Evolutionary conservation across 2,888 invertebrate genomes (phyloP).

Genomic region (Zootermopsis nevadensis): DNA sequence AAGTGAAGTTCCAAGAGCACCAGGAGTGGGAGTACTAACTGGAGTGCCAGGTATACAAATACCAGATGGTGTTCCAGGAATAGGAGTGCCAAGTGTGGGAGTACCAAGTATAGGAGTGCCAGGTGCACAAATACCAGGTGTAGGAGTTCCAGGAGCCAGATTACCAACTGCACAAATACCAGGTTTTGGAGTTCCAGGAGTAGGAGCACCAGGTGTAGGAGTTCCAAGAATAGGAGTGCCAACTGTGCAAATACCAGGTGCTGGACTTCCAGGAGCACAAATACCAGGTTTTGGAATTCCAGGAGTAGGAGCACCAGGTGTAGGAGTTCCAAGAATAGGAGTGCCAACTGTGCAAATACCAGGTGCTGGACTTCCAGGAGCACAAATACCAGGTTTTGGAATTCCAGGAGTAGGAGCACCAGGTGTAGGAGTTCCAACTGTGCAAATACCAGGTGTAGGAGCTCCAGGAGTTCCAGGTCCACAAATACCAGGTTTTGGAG

Average conservation of each 20-base stretch:
- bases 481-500: constrained; percentile 34
- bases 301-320: not conserved
- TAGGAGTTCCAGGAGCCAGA: constrained; percentile 45
- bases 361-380: not conserved
- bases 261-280: constrained; percentile 49
- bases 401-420: not conserved
- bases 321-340: constrained; percentile 33
- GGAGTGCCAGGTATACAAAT: constrained; percentile 45
- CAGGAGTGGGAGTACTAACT: constrained; percentile 33
- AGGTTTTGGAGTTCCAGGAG: constrained; percentile 39
- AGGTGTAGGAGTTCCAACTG: not conserved
- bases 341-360: constrained; percentile 48
- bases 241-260: constrained; percentile 36
- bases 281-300: constrained; percentile 41
- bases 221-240: constrained; percentile 50
- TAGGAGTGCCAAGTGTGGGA: constrained; percentile 33
- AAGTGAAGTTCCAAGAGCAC: not conserved
- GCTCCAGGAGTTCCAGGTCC: constrained; percentile 52
- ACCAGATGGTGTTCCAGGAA: constrained; percentile 43
- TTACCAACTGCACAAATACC: constrained; percentile 48
- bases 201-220: not conserved
- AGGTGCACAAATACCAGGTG: constrained; percentile 41
- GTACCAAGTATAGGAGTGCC: constrained; percentile 42
- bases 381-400: not conserved
- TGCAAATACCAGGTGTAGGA: constrained; percentile 30